These are phyloP conservation scores for Malacoraja senta DNA, from an alignment of 2,797 vertebrate species.

Conservation along the genomic window DNA sequence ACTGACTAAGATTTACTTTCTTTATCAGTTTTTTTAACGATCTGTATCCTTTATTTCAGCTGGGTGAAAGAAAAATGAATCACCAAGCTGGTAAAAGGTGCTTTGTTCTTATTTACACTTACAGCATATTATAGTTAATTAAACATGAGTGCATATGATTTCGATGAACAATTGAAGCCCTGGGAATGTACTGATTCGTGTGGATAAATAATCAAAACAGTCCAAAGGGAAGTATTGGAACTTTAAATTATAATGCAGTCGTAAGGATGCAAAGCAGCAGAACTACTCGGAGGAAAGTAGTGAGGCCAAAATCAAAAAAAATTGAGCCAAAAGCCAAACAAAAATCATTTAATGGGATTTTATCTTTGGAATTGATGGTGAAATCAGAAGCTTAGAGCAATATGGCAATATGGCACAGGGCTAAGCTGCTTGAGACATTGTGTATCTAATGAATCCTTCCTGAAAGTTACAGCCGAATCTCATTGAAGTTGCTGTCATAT, in stretches of 20 bases:
- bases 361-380: background rate
- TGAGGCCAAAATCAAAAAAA: background rate
- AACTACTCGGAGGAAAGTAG: background rate
- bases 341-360: background rate
- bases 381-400: background rate
- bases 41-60: background rate
- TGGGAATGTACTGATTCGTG: background rate
- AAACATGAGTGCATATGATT: background rate
- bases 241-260: background rate
- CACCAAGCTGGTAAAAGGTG: background rate
- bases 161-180: background rate
- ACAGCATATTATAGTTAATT: constrained; percentile 28
- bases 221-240: background rate
- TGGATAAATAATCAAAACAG: constrained; percentile 12
- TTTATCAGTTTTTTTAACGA: constrained; percentile 1
- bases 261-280: background rate
- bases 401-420: background rate
- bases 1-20: constrained; percentile 19
- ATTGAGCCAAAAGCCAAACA: background rate
- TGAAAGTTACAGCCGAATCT: no score
- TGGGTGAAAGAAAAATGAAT: background rate
- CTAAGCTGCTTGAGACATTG: background rate
- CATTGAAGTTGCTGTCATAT: no score
- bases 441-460: background rate
- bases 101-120: constrained; percentile 9